These are phyloP conservation scores for Leptopilina myrica DNA, from an alignment of 2,888 invertebrate species.

Conservation along the genomic window DNA sequence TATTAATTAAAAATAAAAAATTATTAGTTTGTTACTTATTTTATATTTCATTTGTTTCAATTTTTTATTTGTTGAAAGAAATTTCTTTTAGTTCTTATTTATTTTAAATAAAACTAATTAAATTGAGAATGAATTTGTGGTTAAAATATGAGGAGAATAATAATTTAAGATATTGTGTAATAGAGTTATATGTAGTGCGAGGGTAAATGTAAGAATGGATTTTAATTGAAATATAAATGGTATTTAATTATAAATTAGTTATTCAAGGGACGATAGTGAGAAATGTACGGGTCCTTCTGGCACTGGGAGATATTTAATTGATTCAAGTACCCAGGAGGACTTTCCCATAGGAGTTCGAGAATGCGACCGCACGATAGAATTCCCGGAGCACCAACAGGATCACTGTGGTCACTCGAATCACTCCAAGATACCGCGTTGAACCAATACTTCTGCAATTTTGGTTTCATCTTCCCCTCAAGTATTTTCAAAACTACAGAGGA, in stretches of 20 bases:
- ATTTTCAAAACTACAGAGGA: not conserved
- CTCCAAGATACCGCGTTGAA: slow-evolving; percentile 57
- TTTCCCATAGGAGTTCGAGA: slow-evolving; percentile 63
- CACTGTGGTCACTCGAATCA: slow-evolving; percentile 62
- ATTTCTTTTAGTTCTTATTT: too few species aligned
- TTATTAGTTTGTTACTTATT: too few species aligned
- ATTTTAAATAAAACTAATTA: too few species aligned
- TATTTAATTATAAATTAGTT: not conserved
- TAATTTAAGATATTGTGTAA: too few species aligned
- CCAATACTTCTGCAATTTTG: slow-evolving; percentile 25
- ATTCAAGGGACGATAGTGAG: not conserved
- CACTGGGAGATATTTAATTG: slow-evolving; percentile 69
- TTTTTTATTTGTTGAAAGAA: too few species aligned
- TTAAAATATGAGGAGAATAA: too few species aligned
- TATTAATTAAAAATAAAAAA: too few species aligned
- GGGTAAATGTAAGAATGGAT: too few species aligned
- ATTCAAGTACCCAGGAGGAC: slow-evolving; percentile 64
- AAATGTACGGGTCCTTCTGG: slow-evolving; percentile 8
- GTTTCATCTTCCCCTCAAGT: not conserved
- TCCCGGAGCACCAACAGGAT: slow-evolving; percentile 61
- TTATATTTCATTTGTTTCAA: too few species aligned
- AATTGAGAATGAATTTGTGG: not conserved
- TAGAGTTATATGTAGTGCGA: too few species aligned
- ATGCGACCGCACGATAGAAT: slow-evolving; percentile 67
- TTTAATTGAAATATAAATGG: not conserved